Base-by-base conservation (phyloP, 2,113 vertebrate species). In the Psilopogon haemacephalus region DNA sequence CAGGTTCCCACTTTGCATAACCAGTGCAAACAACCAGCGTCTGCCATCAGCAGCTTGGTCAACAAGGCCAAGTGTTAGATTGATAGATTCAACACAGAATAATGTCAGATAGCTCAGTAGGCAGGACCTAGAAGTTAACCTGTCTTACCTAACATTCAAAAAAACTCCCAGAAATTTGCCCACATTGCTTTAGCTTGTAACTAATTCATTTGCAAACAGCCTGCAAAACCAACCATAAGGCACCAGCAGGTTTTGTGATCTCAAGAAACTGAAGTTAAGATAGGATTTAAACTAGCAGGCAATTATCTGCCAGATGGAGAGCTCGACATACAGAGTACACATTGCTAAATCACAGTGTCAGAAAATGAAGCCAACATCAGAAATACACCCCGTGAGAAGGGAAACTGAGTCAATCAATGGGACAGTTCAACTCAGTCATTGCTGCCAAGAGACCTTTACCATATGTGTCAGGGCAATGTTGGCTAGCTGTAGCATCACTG, bases 291-390 rank as follows among this genome's bases (percentile, higher is more conserved):
- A 86, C 79, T 64, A 85, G 62, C 46, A 76, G 88, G 74, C 64
- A 93, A 90, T 95, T 84, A 95, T 32, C 83, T 91, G 68, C 74
- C 94, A 96, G 87, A 94, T 83, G 65, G 89, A 83, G 74, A 88
- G 77, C 84, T 86, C 86, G 55, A 32, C 55, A 24, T 2, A 27
- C 58, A 32, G 23, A 67, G 52, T 20, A 71, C 56, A 60, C 69
- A 59, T 26, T 32, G 44, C 82, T 91, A 71, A 88, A 82, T 67
- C 91, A 65, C 12, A 12, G 19, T 12, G 33, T 32, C 81, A 86
- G 50, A 67, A 58, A 68, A 60, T 37, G 52, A 82, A 74, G 19
- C 62, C 55, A 73, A 37, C 60, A 42, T 11, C 55, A 83, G 79
- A 93, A 89, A 89, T 42, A 46, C 64, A 86, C 8, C 23, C 50